Percentiles rank a stretch among this genome's conserved stretches.
Evolutionary conservation across 2,888 invertebrate species (phyloP).

Genomic region (Drosophila hamatofila): DNA sequence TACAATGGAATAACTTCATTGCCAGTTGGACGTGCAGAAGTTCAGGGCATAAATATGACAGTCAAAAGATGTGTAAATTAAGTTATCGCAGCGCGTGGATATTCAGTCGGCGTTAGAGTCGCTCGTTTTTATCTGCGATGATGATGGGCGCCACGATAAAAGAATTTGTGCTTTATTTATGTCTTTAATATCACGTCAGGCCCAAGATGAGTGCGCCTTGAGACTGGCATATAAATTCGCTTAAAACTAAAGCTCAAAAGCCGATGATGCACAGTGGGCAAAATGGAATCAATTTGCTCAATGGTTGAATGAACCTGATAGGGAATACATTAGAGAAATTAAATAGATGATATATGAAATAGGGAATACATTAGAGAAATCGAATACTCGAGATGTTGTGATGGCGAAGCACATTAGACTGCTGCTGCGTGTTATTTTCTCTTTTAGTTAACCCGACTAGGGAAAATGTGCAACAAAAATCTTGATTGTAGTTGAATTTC

Average conservation of each 20-base stretch:
- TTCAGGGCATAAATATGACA: background rate
- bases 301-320: no score
- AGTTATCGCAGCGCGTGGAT: background rate
- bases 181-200: background rate
- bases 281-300: no score
- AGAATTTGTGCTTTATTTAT: background rate
- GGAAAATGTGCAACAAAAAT: no score
- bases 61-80: slow-evolving; percentile 3
- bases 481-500: no score
- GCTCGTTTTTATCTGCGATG: background rate
- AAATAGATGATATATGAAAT: no score
- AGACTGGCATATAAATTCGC: background rate
- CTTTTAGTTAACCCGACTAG: no score
- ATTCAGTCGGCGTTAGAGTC: background rate
- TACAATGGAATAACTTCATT: background rate
- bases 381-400: no score
- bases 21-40: background rate
- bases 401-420: no score
- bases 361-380: no score
- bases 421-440: no score
- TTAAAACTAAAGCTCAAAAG: background rate
- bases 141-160: background rate
- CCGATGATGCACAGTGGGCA: background rate
- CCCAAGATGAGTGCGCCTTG: background rate
- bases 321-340: no score